These are phyloP conservation scores for Paraescarpia echinospica DNA, from an alignment of 1,140 invertebrate genomes.

Conservation along the genomic window DNA sequence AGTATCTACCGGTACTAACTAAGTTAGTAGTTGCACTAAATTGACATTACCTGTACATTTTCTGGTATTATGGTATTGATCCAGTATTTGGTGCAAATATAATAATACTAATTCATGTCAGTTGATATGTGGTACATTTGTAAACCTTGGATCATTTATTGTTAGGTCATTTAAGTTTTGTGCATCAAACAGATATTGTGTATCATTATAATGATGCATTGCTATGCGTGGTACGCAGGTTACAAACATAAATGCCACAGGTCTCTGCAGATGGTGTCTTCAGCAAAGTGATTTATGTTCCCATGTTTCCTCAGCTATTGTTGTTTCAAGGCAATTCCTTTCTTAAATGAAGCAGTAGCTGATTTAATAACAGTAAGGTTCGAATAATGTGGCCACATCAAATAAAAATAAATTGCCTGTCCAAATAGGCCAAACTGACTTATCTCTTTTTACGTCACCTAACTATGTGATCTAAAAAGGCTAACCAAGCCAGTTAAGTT, in stretches of 20 bases:
- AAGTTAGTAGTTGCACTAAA: neutral
- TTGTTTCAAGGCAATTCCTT: neutral
- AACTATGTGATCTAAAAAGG: no score
- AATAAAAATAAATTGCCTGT: neutral
- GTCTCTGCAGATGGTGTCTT: neutral
- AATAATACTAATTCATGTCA: neutral
- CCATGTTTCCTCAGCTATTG: neutral
- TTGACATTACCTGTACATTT: neutral
- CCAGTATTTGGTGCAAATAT: neutral
- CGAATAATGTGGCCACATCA: neutral
- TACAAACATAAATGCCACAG: neutral
- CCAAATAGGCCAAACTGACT: neutral
- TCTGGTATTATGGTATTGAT: neutral
- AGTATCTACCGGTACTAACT: no score
- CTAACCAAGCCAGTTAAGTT: neutral
- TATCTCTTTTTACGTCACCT: neutral
- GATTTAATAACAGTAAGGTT: neutral
- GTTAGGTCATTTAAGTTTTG: no score
- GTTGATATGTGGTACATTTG: no score
- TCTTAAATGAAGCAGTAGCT: neutral
- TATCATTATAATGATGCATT: no score
- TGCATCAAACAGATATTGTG: no score
- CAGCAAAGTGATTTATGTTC: neutral
- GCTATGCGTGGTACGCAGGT: no score
- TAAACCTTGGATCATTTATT: no score